These are phyloP conservation scores for Equus quagga DNA, from an alignment of 2,113 vertebrate genomes.

Conservation along the genomic window DNA sequence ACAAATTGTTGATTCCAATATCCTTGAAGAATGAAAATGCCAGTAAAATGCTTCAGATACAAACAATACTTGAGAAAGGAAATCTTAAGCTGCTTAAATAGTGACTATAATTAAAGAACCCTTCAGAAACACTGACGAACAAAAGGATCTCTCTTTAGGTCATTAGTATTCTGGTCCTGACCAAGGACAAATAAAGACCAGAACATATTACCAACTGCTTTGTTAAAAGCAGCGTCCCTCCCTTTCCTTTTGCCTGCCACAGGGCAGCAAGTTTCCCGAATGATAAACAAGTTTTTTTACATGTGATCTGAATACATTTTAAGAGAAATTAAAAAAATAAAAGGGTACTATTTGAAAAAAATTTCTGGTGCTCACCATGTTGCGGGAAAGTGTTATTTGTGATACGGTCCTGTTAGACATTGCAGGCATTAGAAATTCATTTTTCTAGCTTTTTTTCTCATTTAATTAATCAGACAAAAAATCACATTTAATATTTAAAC, in stretches of 20 bases:
- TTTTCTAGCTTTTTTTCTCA: constrained; percentile 31
- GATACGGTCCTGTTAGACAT: constrained; percentile 1
- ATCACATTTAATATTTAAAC: constrained; percentile 80
- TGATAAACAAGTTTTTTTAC: constrained; percentile 34
- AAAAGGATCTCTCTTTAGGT: constrained; percentile 8
- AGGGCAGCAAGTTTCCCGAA: constrained; percentile 11
- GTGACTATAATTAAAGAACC: constrained; percentile 29
- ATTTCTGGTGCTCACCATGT: not conserved
- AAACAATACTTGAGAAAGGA: not conserved
- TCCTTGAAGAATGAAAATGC: constrained; percentile 14
- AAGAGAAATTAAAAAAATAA: constrained; percentile 45
- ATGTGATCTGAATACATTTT: constrained; percentile 66
- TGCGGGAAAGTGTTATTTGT: constrained; percentile 43
- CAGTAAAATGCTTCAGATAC: not conserved
- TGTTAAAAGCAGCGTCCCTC: constrained; percentile 54
- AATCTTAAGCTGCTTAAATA: not conserved
- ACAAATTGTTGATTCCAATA: not conserved
- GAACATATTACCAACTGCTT: constrained; percentile 55
- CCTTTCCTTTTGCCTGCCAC: constrained; percentile 56
- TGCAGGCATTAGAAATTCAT: constrained; percentile 11
- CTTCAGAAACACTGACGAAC: constrained; percentile 31
- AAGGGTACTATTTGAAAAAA: constrained; percentile 37
- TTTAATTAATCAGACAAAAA: constrained; percentile 71
- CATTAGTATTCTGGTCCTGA: constrained; percentile 62
- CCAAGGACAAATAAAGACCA: constrained; percentile 74